Evolutionary conservation across 2,113 vertebrate species (phyloP), one percentile per base, ranked within the genome.

Genomic region (Heliornis fulica): DNA sequence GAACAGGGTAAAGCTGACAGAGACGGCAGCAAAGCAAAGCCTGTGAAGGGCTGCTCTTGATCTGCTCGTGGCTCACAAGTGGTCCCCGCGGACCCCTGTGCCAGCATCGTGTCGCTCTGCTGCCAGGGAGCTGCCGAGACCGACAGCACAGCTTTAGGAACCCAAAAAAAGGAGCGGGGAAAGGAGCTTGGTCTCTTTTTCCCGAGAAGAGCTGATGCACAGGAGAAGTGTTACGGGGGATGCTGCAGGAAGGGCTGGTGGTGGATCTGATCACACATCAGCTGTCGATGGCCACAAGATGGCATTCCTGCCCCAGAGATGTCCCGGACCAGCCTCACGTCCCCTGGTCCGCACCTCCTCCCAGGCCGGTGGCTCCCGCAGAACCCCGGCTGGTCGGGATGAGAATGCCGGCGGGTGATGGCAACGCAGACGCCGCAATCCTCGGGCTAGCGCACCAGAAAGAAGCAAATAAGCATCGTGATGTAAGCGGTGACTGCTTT

Each of bases 271-370:
- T 63, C 82, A 34, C 83, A 71, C 91, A 70, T 82, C 95, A 94
- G 71, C 64, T 84, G 61, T 38, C 91, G 60, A 51, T 0, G 65
- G 93, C 97, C 97, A 97, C 97, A 97, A 98, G 98, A 96, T 97
- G 98, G 98, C 97, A 95, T 93, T 89, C 86, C 43, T 68, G 75
- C 83, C 89, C 96, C 90, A 82, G 53, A 76, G 94, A 97, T 93
- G 70, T 74, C 89, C 91, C 41, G 36, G 74, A 87, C 43, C n/a
- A 17, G 59, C 26, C 54, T 38, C 78, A 38, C 51, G 63, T 34
- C 50, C 32, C 4, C 46, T 11, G 46, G 46, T 21, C 46, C 46
- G 12, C 21, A 46, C 46, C 46, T 46, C 46, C 46, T 21, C 20
- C 46, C 46, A 46, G 46, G 46, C 46, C 46, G 20, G 21, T 21